Percentiles rank a stretch among this genome's conserved stretches.
phyloP scores from a whole-genome alignment of 92 coral and sea anemone genomes.

The Paramuricea clavata region DNA sequence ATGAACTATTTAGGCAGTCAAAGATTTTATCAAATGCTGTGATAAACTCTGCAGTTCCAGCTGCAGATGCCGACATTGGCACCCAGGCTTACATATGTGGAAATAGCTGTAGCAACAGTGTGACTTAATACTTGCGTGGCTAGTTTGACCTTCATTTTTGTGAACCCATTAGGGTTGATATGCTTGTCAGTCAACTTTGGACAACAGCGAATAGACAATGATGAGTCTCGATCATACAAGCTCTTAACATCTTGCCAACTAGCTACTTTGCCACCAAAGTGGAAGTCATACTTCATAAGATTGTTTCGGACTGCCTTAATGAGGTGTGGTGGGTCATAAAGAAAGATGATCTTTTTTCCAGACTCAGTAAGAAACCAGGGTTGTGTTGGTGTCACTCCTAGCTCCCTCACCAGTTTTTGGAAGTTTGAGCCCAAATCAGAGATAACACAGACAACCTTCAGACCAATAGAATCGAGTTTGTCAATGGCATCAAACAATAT shows the following conservation, averaged over 20 bases:
- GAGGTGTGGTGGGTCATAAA: slow-evolving; percentile 34
- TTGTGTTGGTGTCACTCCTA: neutral
- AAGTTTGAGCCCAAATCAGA: slow-evolving; percentile 27
- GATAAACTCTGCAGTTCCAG: slow-evolving; percentile 24
- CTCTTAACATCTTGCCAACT: slow-evolving; percentile 1
- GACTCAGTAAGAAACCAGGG: slow-evolving; percentile 2
- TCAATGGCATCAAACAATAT: neutral
- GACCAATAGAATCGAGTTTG: neutral
- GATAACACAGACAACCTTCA: neutral
- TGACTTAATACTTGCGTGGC: slow-evolving; percentile 13
- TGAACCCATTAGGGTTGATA: neutral
- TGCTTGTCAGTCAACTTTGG: slow-evolving; percentile 42
- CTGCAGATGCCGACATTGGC: slow-evolving; percentile 11
- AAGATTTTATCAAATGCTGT: slow-evolving; percentile 21
- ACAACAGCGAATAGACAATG: neutral
- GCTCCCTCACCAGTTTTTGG: neutral
- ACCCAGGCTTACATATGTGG: neutral
- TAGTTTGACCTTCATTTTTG: neutral
- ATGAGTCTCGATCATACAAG: neutral
- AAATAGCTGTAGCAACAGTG: slow-evolving; percentile 3
- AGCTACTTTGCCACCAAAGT: neutral
- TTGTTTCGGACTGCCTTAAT: slow-evolving; percentile 14
- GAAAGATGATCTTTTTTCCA: slow-evolving; percentile 9
- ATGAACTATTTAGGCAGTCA: slow-evolving; percentile 19
- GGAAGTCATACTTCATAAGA: slow-evolving; percentile 24